phyloP scores from a whole-genome alignment of 2,888 invertebrate genomes.

The Fragum sueziense region DNA sequence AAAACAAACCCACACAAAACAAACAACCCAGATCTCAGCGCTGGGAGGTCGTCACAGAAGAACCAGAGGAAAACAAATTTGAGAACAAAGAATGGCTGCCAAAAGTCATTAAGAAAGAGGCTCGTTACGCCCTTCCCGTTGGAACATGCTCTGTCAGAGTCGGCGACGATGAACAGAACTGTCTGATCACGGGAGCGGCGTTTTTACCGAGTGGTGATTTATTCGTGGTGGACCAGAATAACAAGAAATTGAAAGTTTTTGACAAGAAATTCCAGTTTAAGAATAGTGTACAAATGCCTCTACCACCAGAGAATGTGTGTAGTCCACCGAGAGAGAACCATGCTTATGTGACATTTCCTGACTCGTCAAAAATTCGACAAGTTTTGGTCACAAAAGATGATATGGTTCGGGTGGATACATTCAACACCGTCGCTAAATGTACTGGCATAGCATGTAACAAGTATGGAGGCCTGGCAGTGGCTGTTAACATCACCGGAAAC shows the following conservation, averaged over 20 bases:
- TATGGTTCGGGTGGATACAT: constrained; percentile 43
- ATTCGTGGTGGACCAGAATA: constrained; percentile 50
- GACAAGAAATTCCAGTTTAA: constrained; percentile 39
- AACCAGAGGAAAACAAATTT: constrained; percentile 38
- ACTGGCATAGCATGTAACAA: constrained; percentile 53
- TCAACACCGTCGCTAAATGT: constrained; percentile 51
- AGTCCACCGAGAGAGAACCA: constrained; percentile 36
- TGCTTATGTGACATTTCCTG: constrained; percentile 54
- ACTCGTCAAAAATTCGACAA: constrained; percentile 44
- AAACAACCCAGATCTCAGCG: not conserved
- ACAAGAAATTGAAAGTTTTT: constrained; percentile 55
- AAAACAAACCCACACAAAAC: constrained; percentile 10
- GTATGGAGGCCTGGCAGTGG: constrained; percentile 51
- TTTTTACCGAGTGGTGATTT: constrained; percentile 53
- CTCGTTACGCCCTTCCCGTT: constrained; percentile 42
- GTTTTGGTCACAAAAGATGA: constrained; percentile 42
- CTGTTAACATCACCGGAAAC: constrained; percentile 48
- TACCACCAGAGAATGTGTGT: constrained; percentile 31
- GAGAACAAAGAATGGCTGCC: constrained; percentile 51
- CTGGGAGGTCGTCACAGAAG: constrained; percentile 33
- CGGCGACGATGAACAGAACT: constrained; percentile 50
- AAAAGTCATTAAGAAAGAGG: constrained; percentile 39
- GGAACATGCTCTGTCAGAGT: constrained; percentile 42
- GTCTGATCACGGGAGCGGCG: constrained; percentile 49
- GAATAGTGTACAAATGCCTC: constrained; percentile 47